These are phyloP conservation scores for Norana najaformis DNA, from an alignment of 2,888 invertebrate species.

Conservation along the genomic window DNA sequence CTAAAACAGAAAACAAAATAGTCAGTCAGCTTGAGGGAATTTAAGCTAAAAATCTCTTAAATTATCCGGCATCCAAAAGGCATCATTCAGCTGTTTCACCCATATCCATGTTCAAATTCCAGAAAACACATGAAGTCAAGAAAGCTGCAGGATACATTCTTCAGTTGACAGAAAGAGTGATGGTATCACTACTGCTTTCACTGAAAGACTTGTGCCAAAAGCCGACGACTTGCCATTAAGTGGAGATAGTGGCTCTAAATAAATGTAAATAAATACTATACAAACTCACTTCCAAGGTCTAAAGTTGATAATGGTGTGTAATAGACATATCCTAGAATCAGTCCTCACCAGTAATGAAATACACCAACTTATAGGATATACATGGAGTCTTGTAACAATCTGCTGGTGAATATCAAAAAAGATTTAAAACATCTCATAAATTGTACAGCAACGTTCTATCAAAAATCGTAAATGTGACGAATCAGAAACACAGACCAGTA, in stretches of 20 bases:
- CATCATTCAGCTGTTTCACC: neutral
- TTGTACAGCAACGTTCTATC: too few relatives aligned
- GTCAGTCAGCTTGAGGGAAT: neutral
- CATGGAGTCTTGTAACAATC: too few relatives aligned
- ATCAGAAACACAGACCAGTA: too few relatives aligned
- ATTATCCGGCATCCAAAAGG: too few relatives aligned
- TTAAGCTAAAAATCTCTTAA: neutral
- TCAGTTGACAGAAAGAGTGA: neutral
- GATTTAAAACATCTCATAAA: too few relatives aligned
- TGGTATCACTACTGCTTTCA: neutral
- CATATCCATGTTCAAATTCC: neutral
- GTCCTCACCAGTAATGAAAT: too few relatives aligned
- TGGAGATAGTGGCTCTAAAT: neutral
- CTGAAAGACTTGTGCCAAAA: too few relatives aligned
- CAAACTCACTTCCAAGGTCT: neutral
- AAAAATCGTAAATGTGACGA: too few relatives aligned
- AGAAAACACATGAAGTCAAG: neutral
- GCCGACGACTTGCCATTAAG: too few relatives aligned
- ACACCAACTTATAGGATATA: too few relatives aligned
- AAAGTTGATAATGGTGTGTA: neutral
- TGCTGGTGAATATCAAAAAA: too few relatives aligned
- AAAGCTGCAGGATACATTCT: neutral
- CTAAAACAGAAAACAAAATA: neutral
- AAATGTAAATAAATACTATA: neutral
- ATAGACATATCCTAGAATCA: neutral